Percentiles rank a stretch among this genome's conserved stretches.
These are phyloP conservation scores for Clarias laeviceps DNA, from an alignment of 2,797 vertebrate genomes.

Conservation along the genomic window DNA sequence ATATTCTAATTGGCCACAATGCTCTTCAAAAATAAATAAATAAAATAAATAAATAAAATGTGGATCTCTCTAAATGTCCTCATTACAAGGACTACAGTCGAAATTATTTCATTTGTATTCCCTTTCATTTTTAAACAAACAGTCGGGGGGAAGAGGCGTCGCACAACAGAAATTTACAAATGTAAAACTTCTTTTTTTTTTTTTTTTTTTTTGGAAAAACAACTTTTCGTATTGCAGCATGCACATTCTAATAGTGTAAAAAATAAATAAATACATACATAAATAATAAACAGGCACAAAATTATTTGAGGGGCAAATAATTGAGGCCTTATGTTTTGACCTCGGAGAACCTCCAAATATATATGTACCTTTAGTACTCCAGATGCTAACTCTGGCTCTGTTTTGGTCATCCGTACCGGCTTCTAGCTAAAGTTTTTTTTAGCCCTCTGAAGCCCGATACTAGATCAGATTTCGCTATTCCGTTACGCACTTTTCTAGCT, in stretches of 20 bases:
- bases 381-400: conserved; percentile 40
- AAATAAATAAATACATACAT: conserved; percentile 39
- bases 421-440: conserved; percentile 16
- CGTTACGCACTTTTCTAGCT: conserved; percentile 4
- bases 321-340: conserved; percentile 20
- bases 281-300: conserved; percentile 55
- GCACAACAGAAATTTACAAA: conserved; percentile 50
- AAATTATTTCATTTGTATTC: conserved; percentile 20
- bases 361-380: conserved; percentile 32
- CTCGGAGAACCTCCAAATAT: conserved; percentile 20
- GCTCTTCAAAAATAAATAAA: conserved; percentile 18
- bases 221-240: conserved; percentile 51
- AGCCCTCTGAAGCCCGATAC: conserved; percentile 32
- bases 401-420: conserved; percentile 48
- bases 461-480: conserved; percentile 30
- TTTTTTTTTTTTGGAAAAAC: conserved; percentile 29
- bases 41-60: not conserved
- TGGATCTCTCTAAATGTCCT: conserved; percentile 25
- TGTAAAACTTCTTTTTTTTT: conserved; percentile 35
- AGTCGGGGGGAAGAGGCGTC: conserved; percentile 17
- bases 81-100: conserved; percentile 26
- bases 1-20: conserved; percentile 56
- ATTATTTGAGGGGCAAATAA: conserved; percentile 35
- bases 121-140: conserved; percentile 40
- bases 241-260: conserved; percentile 52